Percentiles rank a stretch among this genome's conserved stretches.
Evolutionary conservation across 2,797 vertebrate species (phyloP).

Genomic region (Takifugu rubripes): DNA sequence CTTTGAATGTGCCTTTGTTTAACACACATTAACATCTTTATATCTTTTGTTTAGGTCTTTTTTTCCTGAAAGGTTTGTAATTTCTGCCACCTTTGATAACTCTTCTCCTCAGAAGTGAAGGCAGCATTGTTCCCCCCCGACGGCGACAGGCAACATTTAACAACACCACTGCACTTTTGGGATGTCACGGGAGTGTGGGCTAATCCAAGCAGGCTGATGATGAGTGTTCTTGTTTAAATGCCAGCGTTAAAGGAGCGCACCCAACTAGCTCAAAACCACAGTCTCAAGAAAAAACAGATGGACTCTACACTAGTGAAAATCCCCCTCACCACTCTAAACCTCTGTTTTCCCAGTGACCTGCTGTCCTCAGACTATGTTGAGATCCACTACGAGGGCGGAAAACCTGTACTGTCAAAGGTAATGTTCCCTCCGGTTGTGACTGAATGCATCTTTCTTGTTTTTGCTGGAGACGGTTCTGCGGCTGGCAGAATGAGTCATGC

Average conservation of each 20-base stretch:
- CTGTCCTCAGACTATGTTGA: slow-evolving; percentile 95
- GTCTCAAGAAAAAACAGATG: slow-evolving; percentile 38
- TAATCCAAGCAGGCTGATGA: slow-evolving; percentile 39
- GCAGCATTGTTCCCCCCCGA: slow-evolving; percentile 18
- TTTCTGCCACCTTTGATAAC: slow-evolving; percentile 8
- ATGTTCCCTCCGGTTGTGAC: slow-evolving; percentile 1
- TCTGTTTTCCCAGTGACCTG: slow-evolving; percentile 83
- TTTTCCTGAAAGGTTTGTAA: slow-evolving; percentile 1
- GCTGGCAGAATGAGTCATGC: slow-evolving; percentile 4
- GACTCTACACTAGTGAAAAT: slow-evolving; percentile 19
- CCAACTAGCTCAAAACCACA: slow-evolving; percentile 32
- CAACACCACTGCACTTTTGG: slow-evolving; percentile 27
- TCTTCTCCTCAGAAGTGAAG: slow-evolving; percentile 19
- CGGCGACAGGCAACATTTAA: slow-evolving; percentile 26
- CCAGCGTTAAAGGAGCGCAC: slow-evolving; percentile 26
- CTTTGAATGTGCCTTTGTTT: background rate
- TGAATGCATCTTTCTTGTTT: background rate
- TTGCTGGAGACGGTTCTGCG: slow-evolving; percentile 3
- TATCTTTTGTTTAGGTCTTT: slow-evolving; percentile 1
- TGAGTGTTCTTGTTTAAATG: slow-evolving; percentile 41
- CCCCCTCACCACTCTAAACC: slow-evolving; percentile 19
- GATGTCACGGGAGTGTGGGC: slow-evolving; percentile 30
- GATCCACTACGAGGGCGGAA: slow-evolving; percentile 91
- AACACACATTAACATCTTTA: too few relatives aligned
- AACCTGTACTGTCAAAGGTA: slow-evolving; percentile 91